Percentiles rank a stretch among this genome's conserved stretches.
phyloP scores from a whole-genome alignment of 1,140 invertebrate species.

The Trichoplusia ni region DNA sequence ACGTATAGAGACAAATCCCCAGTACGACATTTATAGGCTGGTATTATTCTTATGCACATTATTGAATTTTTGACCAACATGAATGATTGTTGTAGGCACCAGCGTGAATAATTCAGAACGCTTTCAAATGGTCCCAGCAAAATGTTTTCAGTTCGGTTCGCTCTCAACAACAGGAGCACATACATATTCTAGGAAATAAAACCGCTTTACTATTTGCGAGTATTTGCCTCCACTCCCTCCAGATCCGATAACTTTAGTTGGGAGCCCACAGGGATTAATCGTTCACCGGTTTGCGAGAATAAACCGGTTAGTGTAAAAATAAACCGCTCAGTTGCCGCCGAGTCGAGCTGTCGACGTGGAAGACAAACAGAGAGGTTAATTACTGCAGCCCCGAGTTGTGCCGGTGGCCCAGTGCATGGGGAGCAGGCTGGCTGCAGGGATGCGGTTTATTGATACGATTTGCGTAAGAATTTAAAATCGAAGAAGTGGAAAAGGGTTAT shows the following conservation, averaged over 20 bases:
- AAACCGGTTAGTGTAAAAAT: conserved; percentile 19
- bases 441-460: not conserved
- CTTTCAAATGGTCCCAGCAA: no score
- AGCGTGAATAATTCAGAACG: no score
- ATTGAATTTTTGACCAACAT: no score
- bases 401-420: not conserved
- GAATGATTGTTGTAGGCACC: no score
- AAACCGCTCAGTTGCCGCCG: not conserved
- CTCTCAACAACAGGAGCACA: not conserved
- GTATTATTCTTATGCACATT: no score
- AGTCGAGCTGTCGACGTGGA: conserved; percentile 11
- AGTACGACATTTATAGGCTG: no score
- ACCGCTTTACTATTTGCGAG: conserved; percentile 6
- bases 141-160: no score
- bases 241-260: conserved; percentile 21
- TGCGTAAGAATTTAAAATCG: no score
- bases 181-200: not conserved
- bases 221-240: conserved; percentile 1
- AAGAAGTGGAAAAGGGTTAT: no score
- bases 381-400: not conserved
- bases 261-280: conserved; percentile 2
- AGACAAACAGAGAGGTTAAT: conserved; percentile 27
- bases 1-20: no score
- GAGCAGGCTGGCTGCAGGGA: not conserved
- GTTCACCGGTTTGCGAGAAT: conserved; percentile 8